phyloP scores from a whole-genome alignment of 2,888 invertebrate genomes.

The Cosmopolites sordidus region DNA sequence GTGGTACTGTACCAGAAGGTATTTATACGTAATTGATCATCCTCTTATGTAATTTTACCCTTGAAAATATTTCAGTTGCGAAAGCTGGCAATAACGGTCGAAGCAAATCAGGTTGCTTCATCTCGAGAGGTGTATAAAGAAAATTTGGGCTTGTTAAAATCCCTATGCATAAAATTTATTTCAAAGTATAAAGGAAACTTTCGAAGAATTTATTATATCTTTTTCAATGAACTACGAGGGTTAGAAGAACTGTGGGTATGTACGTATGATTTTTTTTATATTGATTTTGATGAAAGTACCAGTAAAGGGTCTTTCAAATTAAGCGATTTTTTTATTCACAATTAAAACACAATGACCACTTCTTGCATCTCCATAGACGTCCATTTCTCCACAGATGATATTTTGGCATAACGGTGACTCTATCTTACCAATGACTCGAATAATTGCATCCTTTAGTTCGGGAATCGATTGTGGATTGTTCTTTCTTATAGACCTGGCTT shows the following conservation, averaged over 20 bases:
- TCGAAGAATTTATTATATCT: slow-evolving; percentile 21
- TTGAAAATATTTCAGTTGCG: slow-evolving; percentile 18
- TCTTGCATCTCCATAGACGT: too few species aligned
- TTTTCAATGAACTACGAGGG: slow-evolving; percentile 23
- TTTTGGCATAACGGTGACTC: too few species aligned
- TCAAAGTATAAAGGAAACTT: slow-evolving; percentile 22
- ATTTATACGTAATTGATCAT: neutral
- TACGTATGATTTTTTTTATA: neutral
- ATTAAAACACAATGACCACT: too few species aligned
- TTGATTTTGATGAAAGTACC: too few species aligned
- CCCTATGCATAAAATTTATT: slow-evolving; percentile 24
- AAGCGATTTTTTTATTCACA: too few species aligned
- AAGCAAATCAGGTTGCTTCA: slow-evolving; percentile 20
- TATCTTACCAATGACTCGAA: too few species aligned
- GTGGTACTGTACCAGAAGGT: slow-evolving; percentile 24
- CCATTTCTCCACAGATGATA: too few species aligned
- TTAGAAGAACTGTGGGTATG: slow-evolving; percentile 27
- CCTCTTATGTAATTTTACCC: neutral
- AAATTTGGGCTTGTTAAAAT: slow-evolving; percentile 16
- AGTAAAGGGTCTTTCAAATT: too few species aligned
- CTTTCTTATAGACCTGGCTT: too few species aligned
- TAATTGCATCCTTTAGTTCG: too few species aligned
- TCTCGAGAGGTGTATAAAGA: slow-evolving; percentile 18
- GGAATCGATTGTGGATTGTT: too few species aligned
- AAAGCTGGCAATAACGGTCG: slow-evolving; percentile 24